Evolutionary conservation across 2,888 invertebrate species (phyloP), one percentile per base, ranked within the genome.

Genomic region (Apotomis betuletana): DNA sequence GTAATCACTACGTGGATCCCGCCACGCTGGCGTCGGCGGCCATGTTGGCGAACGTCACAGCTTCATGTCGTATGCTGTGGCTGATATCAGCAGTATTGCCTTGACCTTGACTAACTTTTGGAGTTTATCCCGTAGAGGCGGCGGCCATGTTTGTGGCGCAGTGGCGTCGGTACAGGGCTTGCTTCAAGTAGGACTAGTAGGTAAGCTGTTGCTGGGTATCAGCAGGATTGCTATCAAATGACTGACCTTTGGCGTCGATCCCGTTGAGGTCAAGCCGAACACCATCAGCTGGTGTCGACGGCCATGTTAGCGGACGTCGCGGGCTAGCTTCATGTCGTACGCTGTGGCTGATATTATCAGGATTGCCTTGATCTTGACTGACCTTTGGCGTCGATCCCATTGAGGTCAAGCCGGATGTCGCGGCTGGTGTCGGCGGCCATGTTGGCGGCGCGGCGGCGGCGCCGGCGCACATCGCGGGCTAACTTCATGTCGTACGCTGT

Each of bases 61-160:
- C 61, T 94, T 94, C 80, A 96, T 87, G 88, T 97, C 97, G 86
- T 96, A 97, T 0, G 90, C 87, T 0, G 97, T 97, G 3, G 97
- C 97, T 9, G 92, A 82, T 36, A 95, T 83, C 81, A 97, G 94
- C 67, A 97, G 85, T 0, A 94, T 81, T 0, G 92, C 83, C 0
- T 2, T 27, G 27, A 27, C 27, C 27, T 27, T 2, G 27, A 27
- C 27, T 27, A 27, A 27, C 27, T 27, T 74, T 89, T 90, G 69
- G 85, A 80, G 1, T 90, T 87, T 70, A 94, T 79, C 69, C 91
- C 91, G 75, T 94, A 91, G 13, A 92, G 87, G 83, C 88, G 89
- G n/a, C 83, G 88, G 0, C 89, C 74, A 77, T 85, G 86, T 68
- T 86, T 75, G 80, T 84, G 87, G 27, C 27, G 27, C 27, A 2